Evolutionary conservation across 2,888 invertebrate species (phyloP).

Genomic region (Ichneumon xanthorius): DNA sequence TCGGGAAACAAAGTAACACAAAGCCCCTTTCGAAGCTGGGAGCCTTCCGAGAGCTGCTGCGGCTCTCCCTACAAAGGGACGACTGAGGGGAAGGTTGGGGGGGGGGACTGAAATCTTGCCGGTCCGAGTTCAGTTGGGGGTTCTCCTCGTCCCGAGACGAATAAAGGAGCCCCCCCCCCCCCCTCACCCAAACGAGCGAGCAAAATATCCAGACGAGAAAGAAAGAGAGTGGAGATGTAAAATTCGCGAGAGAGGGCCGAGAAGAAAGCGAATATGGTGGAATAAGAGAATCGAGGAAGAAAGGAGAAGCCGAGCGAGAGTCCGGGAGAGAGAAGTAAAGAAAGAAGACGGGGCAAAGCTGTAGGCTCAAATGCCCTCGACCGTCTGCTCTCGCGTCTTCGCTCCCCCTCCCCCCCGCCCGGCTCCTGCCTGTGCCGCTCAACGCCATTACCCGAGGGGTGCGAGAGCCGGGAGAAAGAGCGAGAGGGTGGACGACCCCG

Average conservation of each 20-base stretch:
- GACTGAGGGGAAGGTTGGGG: neutral
- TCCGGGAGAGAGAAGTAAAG: neutral
- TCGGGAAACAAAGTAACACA: neutral
- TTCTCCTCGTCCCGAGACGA: constrained; percentile 30
- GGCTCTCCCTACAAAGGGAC: constrained; percentile 3
- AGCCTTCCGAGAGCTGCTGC: neutral
- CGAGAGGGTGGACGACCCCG: constrained; percentile 38
- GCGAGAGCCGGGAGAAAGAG: constrained; percentile 29
- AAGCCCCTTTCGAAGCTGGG: constrained; percentile 10
- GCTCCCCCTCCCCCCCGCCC: neutral
- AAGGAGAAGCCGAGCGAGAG: constrained; percentile 9
- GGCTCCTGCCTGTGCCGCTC: neutral
- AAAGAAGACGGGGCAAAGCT: neutral
- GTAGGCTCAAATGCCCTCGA: neutral
- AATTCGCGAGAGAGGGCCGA: constrained; percentile 5
- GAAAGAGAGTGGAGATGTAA: constrained; percentile 11
- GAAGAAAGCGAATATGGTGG: constrained; percentile 30
- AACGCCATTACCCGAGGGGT: constrained; percentile 61
- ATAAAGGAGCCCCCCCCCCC: constrained; percentile 14
- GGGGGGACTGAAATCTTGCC: constrained; percentile 52
- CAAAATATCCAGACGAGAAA: constrained; percentile 20
- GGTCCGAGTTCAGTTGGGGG: constrained; percentile 12
- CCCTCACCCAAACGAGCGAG: neutral
- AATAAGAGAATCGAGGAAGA: constrained; percentile 20
- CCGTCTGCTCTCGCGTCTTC: constrained; percentile 15